Evolutionary conservation across 64 coral and sea anemone species (phyloP).

Genomic region (Anthopleura sola): DNA sequence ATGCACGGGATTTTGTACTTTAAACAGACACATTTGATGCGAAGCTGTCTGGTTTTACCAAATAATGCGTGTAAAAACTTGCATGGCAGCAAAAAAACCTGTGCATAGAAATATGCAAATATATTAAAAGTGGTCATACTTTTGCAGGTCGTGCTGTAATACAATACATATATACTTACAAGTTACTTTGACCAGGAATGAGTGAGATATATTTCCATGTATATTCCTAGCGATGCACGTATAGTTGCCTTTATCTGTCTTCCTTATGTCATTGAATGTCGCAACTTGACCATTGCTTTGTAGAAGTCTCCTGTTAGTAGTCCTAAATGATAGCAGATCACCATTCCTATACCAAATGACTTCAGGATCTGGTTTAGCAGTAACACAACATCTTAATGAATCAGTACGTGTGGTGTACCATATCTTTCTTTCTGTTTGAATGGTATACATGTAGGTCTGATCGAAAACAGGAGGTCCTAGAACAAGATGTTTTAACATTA

Average conservation of each 20-base stretch:
- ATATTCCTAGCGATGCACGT: conserved; percentile 18
- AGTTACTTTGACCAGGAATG: conserved; percentile 4
- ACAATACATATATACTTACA: no score
- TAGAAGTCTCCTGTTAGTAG: background rate
- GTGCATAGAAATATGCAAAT: no score
- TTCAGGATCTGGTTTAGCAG: conserved; percentile 9
- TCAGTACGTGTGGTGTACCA: background rate
- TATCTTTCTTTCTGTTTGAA: background rate
- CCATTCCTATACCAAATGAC: conserved; percentile 33
- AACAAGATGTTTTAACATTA: background rate
- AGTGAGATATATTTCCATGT: conserved; percentile 9
- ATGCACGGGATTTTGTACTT: no score
- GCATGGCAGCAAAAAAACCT: no score
- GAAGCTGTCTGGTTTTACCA: no score
- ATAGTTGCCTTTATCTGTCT: conserved; percentile 45
- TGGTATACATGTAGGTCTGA: background rate
- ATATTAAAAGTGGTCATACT: no score
- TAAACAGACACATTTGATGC: no score
- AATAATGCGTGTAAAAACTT: no score
- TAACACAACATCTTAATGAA: conserved; percentile 8
- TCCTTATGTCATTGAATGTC: background rate
- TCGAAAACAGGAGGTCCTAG: background rate
- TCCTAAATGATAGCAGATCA: background rate
- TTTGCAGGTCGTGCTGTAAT: no score
- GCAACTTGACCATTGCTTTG: background rate